Evolutionary conservation across 1,140 invertebrate species (phyloP).

Genomic region (Drosophila tristis): DNA sequence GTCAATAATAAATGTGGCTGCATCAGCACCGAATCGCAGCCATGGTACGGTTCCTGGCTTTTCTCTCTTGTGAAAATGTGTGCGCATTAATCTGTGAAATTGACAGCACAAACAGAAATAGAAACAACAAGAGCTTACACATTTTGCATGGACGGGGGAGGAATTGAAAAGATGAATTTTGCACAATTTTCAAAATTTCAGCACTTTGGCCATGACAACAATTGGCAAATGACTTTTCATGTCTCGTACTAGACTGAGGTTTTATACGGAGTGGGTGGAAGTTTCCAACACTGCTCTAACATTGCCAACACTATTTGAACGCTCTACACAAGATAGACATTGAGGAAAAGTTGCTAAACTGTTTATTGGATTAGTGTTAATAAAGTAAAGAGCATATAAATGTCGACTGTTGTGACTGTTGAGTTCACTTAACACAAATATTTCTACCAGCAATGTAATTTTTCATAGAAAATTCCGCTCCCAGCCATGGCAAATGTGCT

Average conservation of each 20-base stretch:
- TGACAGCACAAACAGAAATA: constrained; percentile 54
- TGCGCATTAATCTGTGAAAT: constrained; percentile 78
- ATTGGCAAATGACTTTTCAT: constrained; percentile 63
- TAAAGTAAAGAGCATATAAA: neutral
- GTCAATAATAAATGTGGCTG: constrained; percentile 76
- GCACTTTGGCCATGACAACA: constrained; percentile 54
- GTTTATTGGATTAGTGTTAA: neutral
- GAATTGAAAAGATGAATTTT: constrained; percentile 71
- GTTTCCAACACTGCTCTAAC: too few species aligned
- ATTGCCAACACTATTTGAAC: too few species aligned
- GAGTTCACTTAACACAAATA: constrained; percentile 32
- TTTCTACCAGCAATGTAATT: constrained; percentile 46
- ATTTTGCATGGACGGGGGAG: constrained; percentile 18
- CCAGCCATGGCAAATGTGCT: constrained; percentile 43
- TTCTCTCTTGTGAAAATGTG: constrained; percentile 55
- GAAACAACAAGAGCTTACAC: neutral
- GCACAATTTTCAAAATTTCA: constrained; percentile 42
- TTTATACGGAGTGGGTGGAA: too few species aligned
- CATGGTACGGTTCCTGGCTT: constrained; percentile 4
- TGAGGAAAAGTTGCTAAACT: neutral
- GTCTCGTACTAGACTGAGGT: too few species aligned
- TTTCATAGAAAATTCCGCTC: constrained; percentile 52
- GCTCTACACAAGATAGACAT: too few species aligned
- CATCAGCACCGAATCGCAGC: constrained; percentile 2
- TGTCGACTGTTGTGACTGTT: constrained; percentile 21